Conservation (phyloP, 2,113 vertebrate species). For the Notiomystis cincta region DNA sequence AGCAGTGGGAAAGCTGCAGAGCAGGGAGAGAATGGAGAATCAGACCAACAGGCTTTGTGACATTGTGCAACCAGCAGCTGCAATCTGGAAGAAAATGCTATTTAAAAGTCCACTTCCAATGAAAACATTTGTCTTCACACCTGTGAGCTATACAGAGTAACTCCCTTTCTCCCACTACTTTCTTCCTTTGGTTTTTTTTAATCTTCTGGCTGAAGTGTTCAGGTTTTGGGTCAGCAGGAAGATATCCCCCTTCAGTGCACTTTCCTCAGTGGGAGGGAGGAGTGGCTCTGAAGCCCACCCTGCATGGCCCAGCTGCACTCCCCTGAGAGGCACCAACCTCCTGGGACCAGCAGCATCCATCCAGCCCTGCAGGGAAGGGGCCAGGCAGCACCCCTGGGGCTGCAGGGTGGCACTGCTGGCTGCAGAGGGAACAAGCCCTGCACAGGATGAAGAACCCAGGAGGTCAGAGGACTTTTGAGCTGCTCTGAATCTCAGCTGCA, state of each 20-base stretch:
- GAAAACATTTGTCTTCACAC: background rate
- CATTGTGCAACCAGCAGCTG: background rate
- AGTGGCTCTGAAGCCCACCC: background rate
- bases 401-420: fast-evolving
- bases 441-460: background rate
- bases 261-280: background rate
- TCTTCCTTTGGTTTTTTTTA: background rate
- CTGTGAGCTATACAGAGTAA: background rate
- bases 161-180: background rate
- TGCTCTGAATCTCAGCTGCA: background rate
- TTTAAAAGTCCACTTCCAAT: background rate
- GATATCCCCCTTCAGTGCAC: background rate
- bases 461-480: background rate
- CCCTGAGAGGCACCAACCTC: background rate
- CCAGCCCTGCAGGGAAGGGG: fast-evolving
- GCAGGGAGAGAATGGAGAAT: background rate
- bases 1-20: background rate
- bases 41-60: background rate
- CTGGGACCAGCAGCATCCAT: fast-evolving
- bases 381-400: background rate
- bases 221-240: background rate
- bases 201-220: background rate
- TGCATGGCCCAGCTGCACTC: fast-evolving
- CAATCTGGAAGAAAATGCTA: background rate
- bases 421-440: background rate